phyloP scores from a whole-genome alignment of 2,888 invertebrate species.

The Ephialtes manifestator region DNA sequence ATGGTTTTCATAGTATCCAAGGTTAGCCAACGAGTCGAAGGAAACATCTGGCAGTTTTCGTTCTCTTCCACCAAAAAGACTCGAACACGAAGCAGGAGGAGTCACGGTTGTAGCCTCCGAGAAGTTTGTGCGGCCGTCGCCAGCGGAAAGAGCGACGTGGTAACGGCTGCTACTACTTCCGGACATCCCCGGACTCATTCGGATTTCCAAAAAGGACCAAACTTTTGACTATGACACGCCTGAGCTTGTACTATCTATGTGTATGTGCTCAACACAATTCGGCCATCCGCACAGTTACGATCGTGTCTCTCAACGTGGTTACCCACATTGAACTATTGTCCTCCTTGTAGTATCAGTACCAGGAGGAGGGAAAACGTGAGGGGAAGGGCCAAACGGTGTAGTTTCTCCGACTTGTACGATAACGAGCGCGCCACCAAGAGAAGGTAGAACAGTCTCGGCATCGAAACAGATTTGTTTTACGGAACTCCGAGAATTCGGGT shows the following conservation, averaged over 20 bases:
- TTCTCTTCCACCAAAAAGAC: conserved; percentile 18
- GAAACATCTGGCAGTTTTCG: conserved; percentile 43
- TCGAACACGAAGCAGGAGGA: conserved; percentile 39
- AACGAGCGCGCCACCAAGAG: conserved; percentile 19
- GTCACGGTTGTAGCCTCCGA: conserved; percentile 1
- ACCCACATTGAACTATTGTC: conserved; percentile 3
- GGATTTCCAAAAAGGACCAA: conserved; percentile 37
- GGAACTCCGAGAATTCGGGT: conserved; percentile 53
- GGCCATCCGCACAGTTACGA: conserved; percentile 24
- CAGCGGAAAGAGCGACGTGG: conserved; percentile 43
- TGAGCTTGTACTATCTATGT: background rate
- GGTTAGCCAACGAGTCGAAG: conserved; percentile 31
- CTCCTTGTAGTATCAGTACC: background rate
- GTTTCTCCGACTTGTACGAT: conserved; percentile 33
- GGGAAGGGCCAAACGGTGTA: conserved; percentile 5
- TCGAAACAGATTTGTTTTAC: conserved; percentile 54
- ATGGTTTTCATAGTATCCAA: conserved; percentile 14
- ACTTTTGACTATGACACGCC: conserved; percentile 21
- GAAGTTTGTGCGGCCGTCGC: conserved; percentile 45
- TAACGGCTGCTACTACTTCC: conserved; percentile 53
- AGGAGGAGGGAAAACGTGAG: conserved; percentile 17
- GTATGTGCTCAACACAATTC: conserved; percentile 3
- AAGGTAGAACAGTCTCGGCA: background rate
- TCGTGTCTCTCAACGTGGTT: conserved; percentile 39
- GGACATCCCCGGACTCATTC: conserved; percentile 28